Conservation (phyloP, 2,113 vertebrate genomes). For the Forbesichthys agassizii region DNA sequence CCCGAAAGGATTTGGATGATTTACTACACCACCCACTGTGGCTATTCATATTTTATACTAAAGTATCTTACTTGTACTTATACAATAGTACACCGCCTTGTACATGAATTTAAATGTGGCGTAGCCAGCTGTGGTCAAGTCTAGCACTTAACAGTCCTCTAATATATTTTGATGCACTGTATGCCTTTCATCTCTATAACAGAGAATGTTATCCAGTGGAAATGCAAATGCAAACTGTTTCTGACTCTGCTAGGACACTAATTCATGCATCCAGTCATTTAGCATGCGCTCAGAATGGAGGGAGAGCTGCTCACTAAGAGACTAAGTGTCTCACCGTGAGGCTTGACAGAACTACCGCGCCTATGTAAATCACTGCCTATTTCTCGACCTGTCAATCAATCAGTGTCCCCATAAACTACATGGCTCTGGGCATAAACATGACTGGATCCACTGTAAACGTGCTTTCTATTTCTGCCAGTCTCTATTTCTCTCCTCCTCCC, state of each 20-base stretch:
- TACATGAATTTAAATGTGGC: background rate
- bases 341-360: background rate
- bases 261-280: background rate
- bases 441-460: background rate
- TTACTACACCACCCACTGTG: background rate
- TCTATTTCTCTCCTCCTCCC: background rate
- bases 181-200: background rate
- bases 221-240: background rate
- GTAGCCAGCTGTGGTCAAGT: too few relatives aligned
- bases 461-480: background rate
- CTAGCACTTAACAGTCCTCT: too few relatives aligned
- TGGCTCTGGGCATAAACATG: too few relatives aligned
- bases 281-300: background rate
- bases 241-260: background rate
- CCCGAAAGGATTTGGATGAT: constrained; percentile 7
- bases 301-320: background rate
- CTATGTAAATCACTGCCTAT: too few relatives aligned
- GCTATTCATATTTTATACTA: background rate
- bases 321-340: background rate
- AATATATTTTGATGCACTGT: background rate
- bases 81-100: background rate
- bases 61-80: background rate
- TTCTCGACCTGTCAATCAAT: too few relatives aligned
- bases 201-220: background rate
- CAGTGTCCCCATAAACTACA: background rate